These are phyloP conservation scores for Lerema accius DNA, from an alignment of 1,140 invertebrate species.

Conservation along the genomic window DNA sequence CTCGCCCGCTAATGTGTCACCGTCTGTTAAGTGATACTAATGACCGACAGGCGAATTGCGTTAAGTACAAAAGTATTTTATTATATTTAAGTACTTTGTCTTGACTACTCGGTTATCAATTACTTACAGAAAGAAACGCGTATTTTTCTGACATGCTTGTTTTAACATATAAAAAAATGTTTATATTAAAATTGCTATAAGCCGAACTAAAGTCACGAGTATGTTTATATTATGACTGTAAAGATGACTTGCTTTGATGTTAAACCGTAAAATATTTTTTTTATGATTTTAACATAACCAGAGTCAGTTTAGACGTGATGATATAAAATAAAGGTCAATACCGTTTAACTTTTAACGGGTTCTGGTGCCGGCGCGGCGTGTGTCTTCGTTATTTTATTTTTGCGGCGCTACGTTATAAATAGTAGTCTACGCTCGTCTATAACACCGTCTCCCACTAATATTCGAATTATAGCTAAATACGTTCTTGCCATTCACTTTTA, in stretches of 20 bases:
- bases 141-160: too few species aligned
- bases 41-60: too few species aligned
- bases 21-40: too few species aligned
- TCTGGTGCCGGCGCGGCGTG: neutral
- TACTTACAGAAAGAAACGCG: too few species aligned
- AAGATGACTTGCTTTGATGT: neutral
- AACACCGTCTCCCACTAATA: conserved; percentile 20
- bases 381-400: conserved; percentile 25
- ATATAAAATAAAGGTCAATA: conserved; percentile 9
- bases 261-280: neutral
- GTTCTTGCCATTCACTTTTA: too few species aligned
- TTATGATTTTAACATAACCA: neutral
- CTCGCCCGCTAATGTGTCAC: too few species aligned
- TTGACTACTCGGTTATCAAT: too few species aligned
- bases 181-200: neutral
- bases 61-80: too few species aligned
- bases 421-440: conserved; percentile 13
- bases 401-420: conserved; percentile 15
- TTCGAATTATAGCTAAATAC: too few species aligned
- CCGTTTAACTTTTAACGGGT: conserved; percentile 3
- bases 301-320: neutral
- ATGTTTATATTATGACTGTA: neutral
- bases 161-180: neutral
- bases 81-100: too few species aligned
- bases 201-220: neutral